Evolutionary conservation across 2,888 invertebrate species (phyloP), one percentile per base, ranked within the genome.

Genomic region (Acrobasis suavella): DNA sequence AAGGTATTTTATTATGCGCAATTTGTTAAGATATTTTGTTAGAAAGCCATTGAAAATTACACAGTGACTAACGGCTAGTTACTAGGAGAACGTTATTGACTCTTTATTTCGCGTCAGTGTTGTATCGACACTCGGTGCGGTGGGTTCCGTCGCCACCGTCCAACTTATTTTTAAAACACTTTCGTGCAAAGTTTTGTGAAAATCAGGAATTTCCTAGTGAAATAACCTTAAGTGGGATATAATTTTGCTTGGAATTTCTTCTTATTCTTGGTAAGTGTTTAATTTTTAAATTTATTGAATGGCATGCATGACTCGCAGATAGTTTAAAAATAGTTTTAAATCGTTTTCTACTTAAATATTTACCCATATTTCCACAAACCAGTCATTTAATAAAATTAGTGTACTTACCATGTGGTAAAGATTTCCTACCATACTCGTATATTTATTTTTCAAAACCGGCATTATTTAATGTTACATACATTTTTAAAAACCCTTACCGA

Each of bases 81-180:
- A 64, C 64, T 69, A 59, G 32, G 56, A n/a, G 17, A 56, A 22
- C 56, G 56, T 17, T 17, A 42, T 42, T 22, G 17, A 38, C 17
- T 42, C n/a, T n/a, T n/a, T n/a, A n/a, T n/a, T n/a, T n/a, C n/a
- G n/a, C n/a, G n/a, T n/a, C n/a, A n/a, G n/a, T 89, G 84, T 82
- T 83, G 68, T 71, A 77, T 74, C 80, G 82, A 81, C 87, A 83
- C 81, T 87, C 85, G 81, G 73, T 73, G 83, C 80, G 86, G 86
- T 82, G 83, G 78, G 82, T 78, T 72, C 72, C 55, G 50, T 62
- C 63, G 64, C 73, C 75, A 72, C 77, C 77, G 77, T 69, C 65
- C 62, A 55, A 62, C 32, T 61, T 65, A 46, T 55, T 52, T 22
- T 55, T 64, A 17, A 32, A 32, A 59, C 58, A 37, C 61, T 62